phyloP scores from a whole-genome alignment of 92 coral and sea anemone species.

The Phenganax stokvisi region DNA sequence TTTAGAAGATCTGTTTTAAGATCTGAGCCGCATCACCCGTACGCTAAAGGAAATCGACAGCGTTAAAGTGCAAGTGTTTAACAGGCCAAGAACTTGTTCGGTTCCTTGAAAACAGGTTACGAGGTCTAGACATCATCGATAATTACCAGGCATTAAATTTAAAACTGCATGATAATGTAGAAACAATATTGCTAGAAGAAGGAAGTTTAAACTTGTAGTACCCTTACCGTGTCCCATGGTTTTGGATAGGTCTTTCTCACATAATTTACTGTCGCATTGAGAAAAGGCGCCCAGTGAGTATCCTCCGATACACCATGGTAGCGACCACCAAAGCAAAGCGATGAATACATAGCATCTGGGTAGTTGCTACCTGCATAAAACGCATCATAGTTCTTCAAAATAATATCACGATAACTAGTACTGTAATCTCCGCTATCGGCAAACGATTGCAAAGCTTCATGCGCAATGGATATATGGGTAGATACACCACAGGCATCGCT shows the following conservation, averaged over 20 bases:
- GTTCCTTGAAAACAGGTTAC: too few relatives aligned
- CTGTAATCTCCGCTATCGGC: slow-evolving; percentile 55
- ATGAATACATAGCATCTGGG: slow-evolving; percentile 86
- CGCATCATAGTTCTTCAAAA: slow-evolving; percentile 77
- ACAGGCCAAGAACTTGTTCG: background rate
- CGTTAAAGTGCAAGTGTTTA: too few relatives aligned
- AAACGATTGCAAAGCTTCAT: slow-evolving; percentile 81
- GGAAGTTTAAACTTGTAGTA: too few relatives aligned
- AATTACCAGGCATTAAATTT: too few relatives aligned
- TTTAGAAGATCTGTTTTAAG: too few relatives aligned
- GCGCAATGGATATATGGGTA: slow-evolving; percentile 86
- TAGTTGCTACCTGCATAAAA: slow-evolving; percentile 85
- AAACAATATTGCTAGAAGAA: background rate
- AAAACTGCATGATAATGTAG: too few relatives aligned
- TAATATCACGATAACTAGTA: slow-evolving; percentile 67
- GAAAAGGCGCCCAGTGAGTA: slow-evolving; percentile 94
- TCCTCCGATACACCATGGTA: slow-evolving; percentile 74
- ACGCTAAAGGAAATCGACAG: too few relatives aligned
- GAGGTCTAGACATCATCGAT: too few relatives aligned
- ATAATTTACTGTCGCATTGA: slow-evolving; percentile 83
- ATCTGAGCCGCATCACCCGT: too few relatives aligned
- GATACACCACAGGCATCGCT: slow-evolving; percentile 66
- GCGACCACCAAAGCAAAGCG: slow-evolving; percentile 73
- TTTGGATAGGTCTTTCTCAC: slow-evolving; percentile 79
- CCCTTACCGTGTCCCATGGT: slow-evolving; percentile 83